Percentiles rank a stretch among this genome's conserved stretches.
These are phyloP conservation scores for Alligator mississippiensis DNA, from an alignment of 2,113 vertebrate species.

Conservation along the genomic window DNA sequence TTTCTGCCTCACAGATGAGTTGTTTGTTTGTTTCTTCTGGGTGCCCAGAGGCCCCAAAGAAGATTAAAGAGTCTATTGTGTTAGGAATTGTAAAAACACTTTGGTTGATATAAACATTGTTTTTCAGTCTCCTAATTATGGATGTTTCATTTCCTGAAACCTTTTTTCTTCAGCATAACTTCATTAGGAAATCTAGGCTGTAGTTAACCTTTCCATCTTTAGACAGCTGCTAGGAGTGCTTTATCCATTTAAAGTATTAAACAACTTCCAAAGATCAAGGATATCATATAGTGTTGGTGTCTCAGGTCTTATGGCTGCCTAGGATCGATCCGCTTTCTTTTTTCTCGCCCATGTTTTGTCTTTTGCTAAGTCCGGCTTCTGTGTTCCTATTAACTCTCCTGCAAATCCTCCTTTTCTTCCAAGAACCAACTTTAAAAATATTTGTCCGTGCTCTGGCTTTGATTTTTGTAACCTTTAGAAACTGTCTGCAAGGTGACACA, in stretches of 20 bases:
- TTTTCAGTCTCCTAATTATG: constrained; percentile 21
- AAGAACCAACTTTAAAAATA: background rate
- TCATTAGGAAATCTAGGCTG: background rate
- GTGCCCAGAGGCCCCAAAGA: background rate
- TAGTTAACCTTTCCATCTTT: constrained; percentile 55
- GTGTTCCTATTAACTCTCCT: rapidly evolving
- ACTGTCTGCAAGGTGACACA: background rate
- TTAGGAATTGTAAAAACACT: background rate
- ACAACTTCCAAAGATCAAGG: background rate
- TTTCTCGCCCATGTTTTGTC: background rate
- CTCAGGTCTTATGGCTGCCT: constrained; percentile 4
- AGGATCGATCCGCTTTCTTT: background rate
- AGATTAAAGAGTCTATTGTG: background rate
- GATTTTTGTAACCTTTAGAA: background rate
- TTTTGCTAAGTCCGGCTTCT: background rate
- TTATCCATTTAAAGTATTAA: background rate
- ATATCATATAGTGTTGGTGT: background rate
- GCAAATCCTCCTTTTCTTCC: background rate
- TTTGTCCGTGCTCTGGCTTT: background rate
- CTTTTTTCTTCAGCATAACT: constrained; percentile 23
- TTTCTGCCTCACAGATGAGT: background rate
- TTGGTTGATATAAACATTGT: background rate
- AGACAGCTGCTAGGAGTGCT: background rate
- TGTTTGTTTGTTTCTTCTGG: background rate
- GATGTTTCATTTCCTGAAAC: background rate